These are phyloP conservation scores for Pipra filicauda DNA, from an alignment of 2,113 vertebrate genomes.

Conservation along the genomic window DNA sequence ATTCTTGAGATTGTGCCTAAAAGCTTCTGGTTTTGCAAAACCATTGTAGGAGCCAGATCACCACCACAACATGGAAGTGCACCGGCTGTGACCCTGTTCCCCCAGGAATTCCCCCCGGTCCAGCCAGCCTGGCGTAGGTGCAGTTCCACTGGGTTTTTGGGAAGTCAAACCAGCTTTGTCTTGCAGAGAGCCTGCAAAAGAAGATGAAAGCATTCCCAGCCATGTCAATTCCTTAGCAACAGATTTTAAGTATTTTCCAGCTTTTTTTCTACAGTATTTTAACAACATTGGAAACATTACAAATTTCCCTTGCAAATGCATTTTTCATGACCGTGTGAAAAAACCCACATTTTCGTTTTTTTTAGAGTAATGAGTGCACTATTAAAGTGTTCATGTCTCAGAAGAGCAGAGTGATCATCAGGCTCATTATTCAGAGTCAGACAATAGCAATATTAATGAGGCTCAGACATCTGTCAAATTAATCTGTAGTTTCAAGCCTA, in stretches of 20 bases:
- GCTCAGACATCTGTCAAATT: conserved; percentile 36
- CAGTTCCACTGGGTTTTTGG: neutral
- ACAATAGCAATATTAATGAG: conserved; percentile 43
- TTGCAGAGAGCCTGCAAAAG: neutral
- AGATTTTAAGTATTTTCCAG: neutral
- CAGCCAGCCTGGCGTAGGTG: fast-evolving
- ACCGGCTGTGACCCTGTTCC: fast-evolving
- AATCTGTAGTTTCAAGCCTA: conserved; percentile 8
- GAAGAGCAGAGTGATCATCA: neutral
- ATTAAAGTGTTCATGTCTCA: neutral
- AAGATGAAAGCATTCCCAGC: neutral
- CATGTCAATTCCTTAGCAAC: neutral
- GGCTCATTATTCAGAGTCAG: conserved; percentile 16
- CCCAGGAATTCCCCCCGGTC: neutral
- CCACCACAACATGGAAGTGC: neutral
- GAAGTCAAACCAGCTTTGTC: neutral
- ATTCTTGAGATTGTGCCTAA: neutral
- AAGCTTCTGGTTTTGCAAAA: neutral
- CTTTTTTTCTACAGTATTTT: neutral
- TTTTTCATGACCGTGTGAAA: neutral
- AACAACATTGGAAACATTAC: neutral
- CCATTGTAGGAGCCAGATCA: neutral
- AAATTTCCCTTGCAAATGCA: neutral
- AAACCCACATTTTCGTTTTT: neutral
- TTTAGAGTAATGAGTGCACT: neutral